These are phyloP conservation scores for Sebastes flavidus DNA, from an alignment of 2,797 vertebrate genomes.

Conservation along the genomic window DNA sequence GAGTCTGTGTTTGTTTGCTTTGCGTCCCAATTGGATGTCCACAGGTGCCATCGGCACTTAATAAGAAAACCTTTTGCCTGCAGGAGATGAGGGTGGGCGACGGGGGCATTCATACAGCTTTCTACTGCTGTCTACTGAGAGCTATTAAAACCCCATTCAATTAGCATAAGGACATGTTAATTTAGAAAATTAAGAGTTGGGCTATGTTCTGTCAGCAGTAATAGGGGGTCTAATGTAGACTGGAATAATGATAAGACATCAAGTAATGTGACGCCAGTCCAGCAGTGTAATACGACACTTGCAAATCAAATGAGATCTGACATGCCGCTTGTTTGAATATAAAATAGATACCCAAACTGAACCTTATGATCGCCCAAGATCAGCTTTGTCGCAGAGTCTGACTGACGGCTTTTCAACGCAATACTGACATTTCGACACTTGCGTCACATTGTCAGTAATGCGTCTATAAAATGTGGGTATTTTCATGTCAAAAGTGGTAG, in stretches of 20 bases:
- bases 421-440: background rate
- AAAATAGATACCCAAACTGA: background rate
- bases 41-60: constrained; percentile 20
- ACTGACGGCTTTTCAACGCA: constrained; percentile 20
- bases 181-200: constrained; percentile 66
- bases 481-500: constrained; percentile 9
- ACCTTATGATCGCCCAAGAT: background rate
- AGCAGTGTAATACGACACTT: constrained; percentile 11
- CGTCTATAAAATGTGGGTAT: constrained; percentile 19
- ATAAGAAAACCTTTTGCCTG: constrained; percentile 2
- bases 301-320: constrained; percentile 48
- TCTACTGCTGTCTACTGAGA: constrained; percentile 50
- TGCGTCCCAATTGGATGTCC: constrained; percentile 9
- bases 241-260: constrained; percentile 61
- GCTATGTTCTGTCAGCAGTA: constrained; percentile 58
- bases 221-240: constrained; percentile 51
- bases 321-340: constrained; percentile 5
- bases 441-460: background rate
- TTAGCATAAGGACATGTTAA: constrained; percentile 68
- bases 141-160: constrained; percentile 69
- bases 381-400: constrained; percentile 20
- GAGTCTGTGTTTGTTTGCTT: background rate
- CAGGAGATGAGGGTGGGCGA: background rate
- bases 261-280: constrained; percentile 45
- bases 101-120: background rate